Percentiles rank a stretch among this genome's conserved stretches.
phyloP scores from a whole-genome alignment of 92 coral and sea anemone species.

The Phenganax stokvisi region DNA sequence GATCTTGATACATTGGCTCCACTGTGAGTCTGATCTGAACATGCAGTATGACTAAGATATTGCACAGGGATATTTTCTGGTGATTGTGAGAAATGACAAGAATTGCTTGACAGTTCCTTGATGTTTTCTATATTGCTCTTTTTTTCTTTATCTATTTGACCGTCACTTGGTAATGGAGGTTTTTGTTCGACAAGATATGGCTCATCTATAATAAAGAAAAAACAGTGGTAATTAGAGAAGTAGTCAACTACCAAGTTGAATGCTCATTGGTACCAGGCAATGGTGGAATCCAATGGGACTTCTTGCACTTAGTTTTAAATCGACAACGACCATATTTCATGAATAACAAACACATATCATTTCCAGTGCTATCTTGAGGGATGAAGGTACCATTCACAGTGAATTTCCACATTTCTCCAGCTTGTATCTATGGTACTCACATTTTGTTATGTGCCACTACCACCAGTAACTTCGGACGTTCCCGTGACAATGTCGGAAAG shows the following conservation, averaged over 20 bases:
- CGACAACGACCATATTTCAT: constrained; percentile 76
- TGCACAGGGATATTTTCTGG: background rate
- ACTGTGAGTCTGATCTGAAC: background rate
- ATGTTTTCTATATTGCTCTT: background rate
- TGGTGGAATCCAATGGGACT: constrained; percentile 78
- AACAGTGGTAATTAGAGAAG: no score
- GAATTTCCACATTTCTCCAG: background rate
- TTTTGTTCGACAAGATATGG: constrained; percentile 20
- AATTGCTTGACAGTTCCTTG: background rate
- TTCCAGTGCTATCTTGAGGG: constrained; percentile 56
- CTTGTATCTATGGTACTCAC: no score
- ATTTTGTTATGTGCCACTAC: no score
- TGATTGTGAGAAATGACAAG: background rate
- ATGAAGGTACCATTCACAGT: constrained; percentile 58
- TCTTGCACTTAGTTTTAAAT: constrained; percentile 59
- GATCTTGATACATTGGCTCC: background rate
- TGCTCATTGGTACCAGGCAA: constrained; percentile 48
- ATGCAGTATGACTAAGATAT: background rate
- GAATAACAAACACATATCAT: constrained; percentile 66
- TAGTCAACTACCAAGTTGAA: background rate
- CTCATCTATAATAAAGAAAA: constrained; percentile 1
- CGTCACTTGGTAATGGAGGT: constrained; percentile 31
- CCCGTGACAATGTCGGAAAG: background rate
- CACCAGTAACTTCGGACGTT: no score
- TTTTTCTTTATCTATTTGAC: background rate